Conservation (phyloP, 2,113 vertebrate genomes). For the Gallinago media region DNA sequence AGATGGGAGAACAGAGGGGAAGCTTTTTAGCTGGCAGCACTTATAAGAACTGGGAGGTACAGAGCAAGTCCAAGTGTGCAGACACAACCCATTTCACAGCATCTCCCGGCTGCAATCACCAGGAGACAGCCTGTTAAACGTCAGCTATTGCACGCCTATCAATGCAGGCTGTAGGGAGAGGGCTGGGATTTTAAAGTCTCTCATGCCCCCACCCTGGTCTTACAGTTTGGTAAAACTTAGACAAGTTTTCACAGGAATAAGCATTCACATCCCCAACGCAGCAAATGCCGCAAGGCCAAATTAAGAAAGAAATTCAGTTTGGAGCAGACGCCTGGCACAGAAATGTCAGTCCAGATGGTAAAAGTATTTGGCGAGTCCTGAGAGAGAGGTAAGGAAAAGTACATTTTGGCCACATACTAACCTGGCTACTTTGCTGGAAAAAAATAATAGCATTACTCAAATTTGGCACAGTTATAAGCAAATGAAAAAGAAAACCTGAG, state of each 20-base stretch:
- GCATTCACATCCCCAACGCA: background rate
- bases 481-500: background rate
- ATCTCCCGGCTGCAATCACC: background rate
- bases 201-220: background rate
- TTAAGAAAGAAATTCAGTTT: background rate
- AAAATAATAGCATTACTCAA: background rate
- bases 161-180: accelerated
- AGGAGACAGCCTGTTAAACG: background rate
- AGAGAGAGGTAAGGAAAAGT: background rate
- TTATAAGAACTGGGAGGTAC: background rate
- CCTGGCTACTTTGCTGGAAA: background rate
- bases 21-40: background rate
- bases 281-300: background rate
- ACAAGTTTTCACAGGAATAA: background rate
- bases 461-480: background rate
- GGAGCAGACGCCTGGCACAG: background rate
- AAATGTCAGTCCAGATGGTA: background rate
- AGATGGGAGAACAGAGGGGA: background rate
- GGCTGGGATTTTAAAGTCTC: background rate
- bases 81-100: background rate
- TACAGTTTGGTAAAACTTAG: background rate
- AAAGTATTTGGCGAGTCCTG: background rate
- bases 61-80: background rate
- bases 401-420: background rate
- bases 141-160: background rate